phyloP scores from a whole-genome alignment of 2,888 invertebrate genomes.

The Caradrina kadenii region DNA sequence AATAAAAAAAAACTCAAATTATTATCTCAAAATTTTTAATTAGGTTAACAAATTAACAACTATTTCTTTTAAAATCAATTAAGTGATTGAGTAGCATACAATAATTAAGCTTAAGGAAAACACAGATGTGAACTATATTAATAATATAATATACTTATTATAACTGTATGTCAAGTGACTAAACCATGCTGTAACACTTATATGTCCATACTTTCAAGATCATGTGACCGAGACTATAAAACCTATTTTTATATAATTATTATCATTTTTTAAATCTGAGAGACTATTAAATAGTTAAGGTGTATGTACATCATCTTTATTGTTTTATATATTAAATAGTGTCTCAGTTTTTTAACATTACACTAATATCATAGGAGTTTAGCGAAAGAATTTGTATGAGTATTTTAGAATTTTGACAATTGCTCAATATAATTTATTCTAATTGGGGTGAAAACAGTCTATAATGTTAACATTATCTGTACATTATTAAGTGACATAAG shows the following conservation, averaged over 20 bases:
- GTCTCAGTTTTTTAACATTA: too few species aligned
- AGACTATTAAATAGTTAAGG: background rate
- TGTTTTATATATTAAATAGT: too few species aligned
- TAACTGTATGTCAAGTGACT: conserved; percentile 43
- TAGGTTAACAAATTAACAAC: conserved; percentile 13
- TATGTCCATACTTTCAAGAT: conserved; percentile 36
- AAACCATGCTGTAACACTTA: conserved; percentile 19
- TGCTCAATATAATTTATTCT: conserved; percentile 6
- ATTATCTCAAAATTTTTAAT: conserved; percentile 57
- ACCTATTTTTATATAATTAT: conserved; percentile 11
- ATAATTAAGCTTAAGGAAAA: conserved; percentile 38
- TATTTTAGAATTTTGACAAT: conserved; percentile 8
- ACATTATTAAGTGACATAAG: conserved; percentile 5
- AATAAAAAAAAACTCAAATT: conserved; percentile 68
- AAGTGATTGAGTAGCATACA: conserved; percentile 23
- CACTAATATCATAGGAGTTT: background rate
- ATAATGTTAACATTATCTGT: background rate
- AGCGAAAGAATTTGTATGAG: background rate
- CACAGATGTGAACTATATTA: background rate
- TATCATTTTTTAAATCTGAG: conserved; percentile 1
- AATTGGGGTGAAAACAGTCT: conserved; percentile 1
- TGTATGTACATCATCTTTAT: background rate
- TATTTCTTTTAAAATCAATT: conserved; percentile 9
- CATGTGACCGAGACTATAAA: conserved; percentile 57
- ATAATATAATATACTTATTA: conserved; percentile 13